Base-by-base conservation (phyloP, 2,888 invertebrate species). In the Diaprepes abbreviatus region DNA sequence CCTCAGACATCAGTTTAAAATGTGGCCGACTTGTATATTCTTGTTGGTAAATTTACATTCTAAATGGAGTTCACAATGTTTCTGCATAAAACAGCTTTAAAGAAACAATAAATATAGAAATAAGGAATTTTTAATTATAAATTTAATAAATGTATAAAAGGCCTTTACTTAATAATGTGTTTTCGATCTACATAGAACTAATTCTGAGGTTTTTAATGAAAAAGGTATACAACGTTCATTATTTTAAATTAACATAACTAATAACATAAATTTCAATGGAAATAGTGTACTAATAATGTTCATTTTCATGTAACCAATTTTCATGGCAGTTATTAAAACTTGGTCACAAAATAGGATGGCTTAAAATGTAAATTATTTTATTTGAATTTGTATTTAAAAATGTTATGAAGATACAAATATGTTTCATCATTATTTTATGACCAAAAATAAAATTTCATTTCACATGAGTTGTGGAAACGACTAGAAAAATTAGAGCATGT, bases 401-500 rank as follows among this genome's bases (percentile, higher is more conserved):
- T n/a, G n/a, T n/a, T n/a, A n/a, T n/a, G n/a, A n/a, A n/a, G n/a
- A 35, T 2, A n/a, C 1, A 35, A 35, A 35, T 10, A 35, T 35
- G 3, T 19, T 45, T 45, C n/a, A n/a, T n/a, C n/a, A n/a, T 24
- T 48, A 57, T 65, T 54, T 63, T 63, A 48, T 63, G 62, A 36
- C 62, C 50, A 55, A 55, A n/a, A n/a, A n/a, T n/a, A n/a, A n/a
- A 36, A 19, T 38, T 55, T 24, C 35, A 54, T 54, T 35, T 9
- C 14, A 38, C 36, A 55, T 24, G 19, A 36, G 35, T 35, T 19
- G 7, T 17, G 36, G n/a, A 19, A 55, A 35, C n/a, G 10, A 28
- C 9, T 54, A 54, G 54, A 35, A 10, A 48, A 40, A 17, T 14
- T 50, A 70, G 70, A 62, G 66, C 66, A 64, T 16, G 48, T 59